phyloP scores from a whole-genome alignment of 2,797 vertebrate genomes.

The Sebastes oblongus region DNA sequence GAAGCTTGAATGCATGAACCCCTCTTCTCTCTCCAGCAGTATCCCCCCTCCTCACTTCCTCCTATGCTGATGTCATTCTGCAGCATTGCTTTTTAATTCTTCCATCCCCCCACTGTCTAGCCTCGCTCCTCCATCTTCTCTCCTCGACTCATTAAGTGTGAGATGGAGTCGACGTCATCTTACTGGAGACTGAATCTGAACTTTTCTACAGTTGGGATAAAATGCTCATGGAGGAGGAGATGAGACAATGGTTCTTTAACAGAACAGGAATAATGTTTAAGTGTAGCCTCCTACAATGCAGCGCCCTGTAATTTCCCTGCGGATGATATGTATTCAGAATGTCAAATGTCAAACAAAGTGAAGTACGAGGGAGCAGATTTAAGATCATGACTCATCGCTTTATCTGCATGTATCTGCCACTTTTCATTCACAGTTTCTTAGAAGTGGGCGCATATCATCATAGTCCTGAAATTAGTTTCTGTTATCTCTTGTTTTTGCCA shows the following conservation, averaged over 20 bases:
- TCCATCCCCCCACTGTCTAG: conserved; percentile 60
- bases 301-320: conserved; percentile 55
- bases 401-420: conserved; percentile 36
- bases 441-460: conserved; percentile 26
- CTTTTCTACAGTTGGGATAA: conserved; percentile 55
- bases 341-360: conserved; percentile 48
- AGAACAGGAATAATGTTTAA: conserved; percentile 15
- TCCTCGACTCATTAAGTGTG: conserved; percentile 60
- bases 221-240: conserved; percentile 14
- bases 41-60: conserved; percentile 43
- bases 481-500: conserved; percentile 52
- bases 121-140: conserved; percentile 49
- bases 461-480: conserved; percentile 17
- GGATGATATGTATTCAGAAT: conserved; percentile 38
- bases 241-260: conserved; percentile 34
- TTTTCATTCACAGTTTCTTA: conserved; percentile 36
- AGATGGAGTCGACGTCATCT: conserved; percentile 65
- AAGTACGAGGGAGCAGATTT: conserved; percentile 14
- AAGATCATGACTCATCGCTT: conserved; percentile 20
- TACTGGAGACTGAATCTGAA: conserved; percentile 77
- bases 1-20: conserved; percentile 43
- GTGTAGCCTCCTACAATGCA: conserved; percentile 14
- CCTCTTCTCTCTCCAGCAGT: conserved; percentile 22
- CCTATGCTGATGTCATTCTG: conserved; percentile 79
- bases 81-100: conserved; percentile 70